Base-by-base conservation (phyloP, 1,140 invertebrate genomes). In the Drosophila miranda region DNA sequence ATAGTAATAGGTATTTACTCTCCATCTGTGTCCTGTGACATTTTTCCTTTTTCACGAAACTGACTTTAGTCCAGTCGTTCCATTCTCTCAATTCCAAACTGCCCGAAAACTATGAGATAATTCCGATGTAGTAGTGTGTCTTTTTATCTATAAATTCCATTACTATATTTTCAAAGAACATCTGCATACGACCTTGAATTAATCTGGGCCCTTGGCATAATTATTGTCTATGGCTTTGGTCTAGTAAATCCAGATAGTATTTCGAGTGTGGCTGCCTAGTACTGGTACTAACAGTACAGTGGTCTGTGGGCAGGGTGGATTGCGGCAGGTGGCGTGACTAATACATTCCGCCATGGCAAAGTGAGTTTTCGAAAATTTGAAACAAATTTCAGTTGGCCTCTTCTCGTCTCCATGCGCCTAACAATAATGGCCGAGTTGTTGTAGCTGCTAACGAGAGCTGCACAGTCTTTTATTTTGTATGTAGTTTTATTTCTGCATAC, bases 341-440 rank as follows among this genome's bases (percentile, higher is more conserved):
- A 87, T 75, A 48, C 82, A 78, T 87, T 87, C 62, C 78, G 82
- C 81, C 75, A 87, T 75, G 70, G 82, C 72, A 71, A 87, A 82
- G 49, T 87, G 78, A 87, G 78, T 87, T 86, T 87, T 84, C 71
- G 59, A 81, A 73, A 72, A 83, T 76, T 80, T 63, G 58, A 75
- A 87, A 87, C 77, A 81, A 87, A 87, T 87, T 86, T 87, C 75
- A 75, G 58, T 83, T 28, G 28, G 43, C 51, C 53, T 59, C 49
- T 68, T 26, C 23, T 26, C 4, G 13, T 38, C 34, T 38, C 13
- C 30, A 11, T 34, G 8, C 8, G 30, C 30, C 30, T 9, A 8
- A 3, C 30, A 34, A 9, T 34, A 34, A 38, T 38, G 34, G 34
- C 34, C 34, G 34, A 38, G 58, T 58, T 55, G 49, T 41, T 71